Percentiles rank a stretch among this genome's conserved stretches.
phyloP scores from a whole-genome alignment of 1,140 invertebrate genomes.

The Frieseomelitta varia region DNA sequence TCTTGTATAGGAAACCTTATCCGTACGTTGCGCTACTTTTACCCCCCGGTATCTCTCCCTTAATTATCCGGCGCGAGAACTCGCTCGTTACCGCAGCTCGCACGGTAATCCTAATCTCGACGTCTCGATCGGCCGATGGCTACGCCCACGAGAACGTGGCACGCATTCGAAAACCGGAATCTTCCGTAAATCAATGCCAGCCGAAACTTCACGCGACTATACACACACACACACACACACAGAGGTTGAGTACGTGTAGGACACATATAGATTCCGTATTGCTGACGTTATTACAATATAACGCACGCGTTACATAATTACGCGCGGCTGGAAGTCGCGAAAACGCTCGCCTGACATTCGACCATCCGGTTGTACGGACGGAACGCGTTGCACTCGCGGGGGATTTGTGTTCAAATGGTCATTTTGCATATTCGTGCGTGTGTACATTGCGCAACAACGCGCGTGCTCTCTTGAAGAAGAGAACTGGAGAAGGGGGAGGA shows the following conservation, averaged over 20 bases:
- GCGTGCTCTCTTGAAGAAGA: constrained; percentile 11
- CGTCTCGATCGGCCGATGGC: constrained; percentile 10
- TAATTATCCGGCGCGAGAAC: constrained; percentile 43
- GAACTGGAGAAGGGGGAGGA: constrained; percentile 21
- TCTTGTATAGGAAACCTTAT: constrained; percentile 15
- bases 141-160: constrained; percentile 19
- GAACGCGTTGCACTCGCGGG: background rate
- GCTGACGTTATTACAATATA: background rate
- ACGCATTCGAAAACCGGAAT: constrained; percentile 14
- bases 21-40: constrained; percentile 39
- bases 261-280: background rate
- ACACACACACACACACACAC: too few species aligned
- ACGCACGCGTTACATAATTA: background rate
- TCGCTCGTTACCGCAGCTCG: constrained; percentile 23
- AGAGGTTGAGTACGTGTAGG: background rate
- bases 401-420: constrained; percentile 46
- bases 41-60: constrained; percentile 3
- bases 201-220: background rate
- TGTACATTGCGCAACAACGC: constrained; percentile 40
- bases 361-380: background rate
- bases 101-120: constrained; percentile 29
- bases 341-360: background rate
- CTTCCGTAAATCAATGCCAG: constrained; percentile 30
- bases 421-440: constrained; percentile 37
- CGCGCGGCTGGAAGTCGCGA: background rate